Evolutionary conservation across 2,797 vertebrate species (phyloP).

Genomic region (Urocyon cinereoargenteus): DNA sequence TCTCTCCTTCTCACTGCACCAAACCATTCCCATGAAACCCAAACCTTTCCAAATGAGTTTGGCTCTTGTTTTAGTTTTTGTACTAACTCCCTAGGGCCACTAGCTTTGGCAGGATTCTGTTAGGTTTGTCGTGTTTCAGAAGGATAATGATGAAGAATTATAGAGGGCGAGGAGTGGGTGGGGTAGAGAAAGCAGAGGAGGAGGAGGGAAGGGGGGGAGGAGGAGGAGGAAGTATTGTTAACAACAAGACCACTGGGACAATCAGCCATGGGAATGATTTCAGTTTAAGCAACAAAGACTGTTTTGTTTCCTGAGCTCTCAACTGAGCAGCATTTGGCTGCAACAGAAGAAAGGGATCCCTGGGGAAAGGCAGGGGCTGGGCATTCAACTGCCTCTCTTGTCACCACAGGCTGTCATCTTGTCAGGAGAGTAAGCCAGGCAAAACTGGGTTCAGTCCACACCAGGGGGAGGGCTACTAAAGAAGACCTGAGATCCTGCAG

Average conservation of each 20-base stretch:
- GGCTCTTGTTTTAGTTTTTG: constrained; percentile 18
- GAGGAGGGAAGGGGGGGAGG: neutral
- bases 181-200: neutral
- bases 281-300: constrained; percentile 74
- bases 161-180: neutral
- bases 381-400: constrained; percentile 31
- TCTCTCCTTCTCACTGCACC: neutral
- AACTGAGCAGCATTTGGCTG: constrained; percentile 67
- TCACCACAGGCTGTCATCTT: constrained; percentile 58
- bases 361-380: neutral
- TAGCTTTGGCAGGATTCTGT: constrained; percentile 23
- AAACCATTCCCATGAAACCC: constrained; percentile 51
- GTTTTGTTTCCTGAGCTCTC: constrained; percentile 71
- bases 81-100: constrained; percentile 37
- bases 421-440: constrained; percentile 32
- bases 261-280: constrained; percentile 68
- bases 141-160: constrained; percentile 24
- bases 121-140: constrained; percentile 35
- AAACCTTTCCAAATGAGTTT: constrained; percentile 46
- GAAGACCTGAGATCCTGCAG: neutral
- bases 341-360: constrained; percentile 60
- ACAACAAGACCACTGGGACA: constrained; percentile 67
- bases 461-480: neutral
- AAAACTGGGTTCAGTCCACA: neutral
- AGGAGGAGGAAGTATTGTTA: constrained; percentile 41